These are phyloP conservation scores for Callospermophilus lateralis DNA, from an alignment of 2,113 vertebrate species.

Conservation along the genomic window DNA sequence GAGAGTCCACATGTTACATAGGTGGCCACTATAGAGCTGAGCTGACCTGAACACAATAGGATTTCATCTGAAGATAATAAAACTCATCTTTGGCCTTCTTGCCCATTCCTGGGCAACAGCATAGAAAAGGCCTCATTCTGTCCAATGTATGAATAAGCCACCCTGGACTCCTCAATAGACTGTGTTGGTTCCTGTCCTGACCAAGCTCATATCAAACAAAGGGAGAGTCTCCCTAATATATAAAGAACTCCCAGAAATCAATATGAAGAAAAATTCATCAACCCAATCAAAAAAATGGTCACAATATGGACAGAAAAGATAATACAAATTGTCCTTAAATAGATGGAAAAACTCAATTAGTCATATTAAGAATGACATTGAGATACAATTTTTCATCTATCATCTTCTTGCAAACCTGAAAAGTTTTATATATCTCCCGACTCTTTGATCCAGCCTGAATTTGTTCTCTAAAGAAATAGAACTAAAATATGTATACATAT, in stretches of 20 bases:
- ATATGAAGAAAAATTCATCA: neutral
- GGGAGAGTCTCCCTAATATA: too few relatives aligned
- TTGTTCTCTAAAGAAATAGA: too few relatives aligned
- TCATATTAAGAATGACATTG: neutral
- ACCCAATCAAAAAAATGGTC: neutral
- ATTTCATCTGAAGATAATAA: too few relatives aligned
- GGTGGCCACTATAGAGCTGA: neutral
- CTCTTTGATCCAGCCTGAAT: too few relatives aligned
- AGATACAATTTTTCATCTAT: neutral
- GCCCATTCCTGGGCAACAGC: too few relatives aligned
- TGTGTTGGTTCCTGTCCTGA: neutral
- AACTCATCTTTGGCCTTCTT: too few relatives aligned
- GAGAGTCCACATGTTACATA: neutral
- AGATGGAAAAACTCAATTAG: neutral
- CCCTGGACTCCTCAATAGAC: neutral
- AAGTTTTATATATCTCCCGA: neutral
- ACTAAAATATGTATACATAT: too few relatives aligned
- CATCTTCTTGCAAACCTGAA: neutral
- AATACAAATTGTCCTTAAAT: neutral
- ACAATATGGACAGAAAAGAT: neutral
- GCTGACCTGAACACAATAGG: too few relatives aligned
- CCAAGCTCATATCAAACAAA: neutral
- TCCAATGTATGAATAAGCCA: neutral
- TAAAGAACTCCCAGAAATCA: neutral
- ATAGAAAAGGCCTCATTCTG: too few relatives aligned